Evolutionary conservation across 2,888 invertebrate genomes (phyloP).

Genomic region (Tholera decimalis): DNA sequence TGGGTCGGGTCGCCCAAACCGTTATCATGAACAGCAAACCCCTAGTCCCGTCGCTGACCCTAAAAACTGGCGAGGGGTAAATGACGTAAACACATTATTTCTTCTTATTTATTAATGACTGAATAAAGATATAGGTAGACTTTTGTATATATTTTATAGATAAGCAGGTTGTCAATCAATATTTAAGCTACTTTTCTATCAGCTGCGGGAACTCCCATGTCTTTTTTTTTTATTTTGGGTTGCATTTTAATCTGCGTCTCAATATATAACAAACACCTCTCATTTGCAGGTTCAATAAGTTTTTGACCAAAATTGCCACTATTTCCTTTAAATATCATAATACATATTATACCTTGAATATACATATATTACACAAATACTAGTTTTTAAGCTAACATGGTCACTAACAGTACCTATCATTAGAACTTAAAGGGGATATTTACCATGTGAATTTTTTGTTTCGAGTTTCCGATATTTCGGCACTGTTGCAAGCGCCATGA

Average conservation of each 20-base stretch:
- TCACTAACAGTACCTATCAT: too few species aligned
- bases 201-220: not conserved
- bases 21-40: conserved; percentile 45
- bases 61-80: conserved; percentile 32
- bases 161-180: not conserved
- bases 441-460: too few species aligned
- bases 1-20: conserved; percentile 29
- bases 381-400: too few species aligned
- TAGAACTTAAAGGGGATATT: too few species aligned
- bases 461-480: too few species aligned
- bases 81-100: conserved; percentile 21
- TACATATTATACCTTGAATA: too few species aligned
- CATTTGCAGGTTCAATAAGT: too few species aligned
- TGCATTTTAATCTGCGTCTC: not conserved
- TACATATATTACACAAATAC: too few species aligned
- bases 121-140: conserved; percentile 6
- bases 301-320: too few species aligned
- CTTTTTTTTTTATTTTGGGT: not conserved
- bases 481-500: too few species aligned
- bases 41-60: conserved; percentile 39
- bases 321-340: too few species aligned
- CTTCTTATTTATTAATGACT: conserved; percentile 41
- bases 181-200: not conserved
- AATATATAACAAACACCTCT: not conserved
- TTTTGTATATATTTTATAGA: not conserved